Conservation (phyloP, 2,113 vertebrate species). For the Antennarius striatus region DNA sequence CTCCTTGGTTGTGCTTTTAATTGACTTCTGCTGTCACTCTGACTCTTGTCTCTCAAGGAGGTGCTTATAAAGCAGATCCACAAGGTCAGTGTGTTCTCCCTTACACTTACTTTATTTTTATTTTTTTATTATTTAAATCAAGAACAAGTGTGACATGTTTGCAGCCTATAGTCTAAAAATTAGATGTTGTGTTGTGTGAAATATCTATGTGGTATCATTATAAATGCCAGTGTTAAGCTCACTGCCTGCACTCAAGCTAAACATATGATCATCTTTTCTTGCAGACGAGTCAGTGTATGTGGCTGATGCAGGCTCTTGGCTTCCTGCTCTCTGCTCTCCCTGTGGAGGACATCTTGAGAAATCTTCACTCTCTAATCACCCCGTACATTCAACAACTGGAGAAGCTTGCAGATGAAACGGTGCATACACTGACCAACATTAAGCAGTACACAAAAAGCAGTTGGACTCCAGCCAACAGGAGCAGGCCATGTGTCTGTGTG, state of each 20-base stretch:
- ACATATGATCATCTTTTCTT: conserved; percentile 28
- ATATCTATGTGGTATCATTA: neutral
- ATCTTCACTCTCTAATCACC: conserved; percentile 96
- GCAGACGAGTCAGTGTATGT: conserved; percentile 99
- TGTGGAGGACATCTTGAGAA: conserved; percentile 96
- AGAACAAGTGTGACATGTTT: conserved; percentile 8
- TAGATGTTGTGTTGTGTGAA: neutral
- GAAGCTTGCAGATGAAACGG: conserved; percentile 94
- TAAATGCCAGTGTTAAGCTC: neutral
- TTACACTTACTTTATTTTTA: conserved; percentile 4
- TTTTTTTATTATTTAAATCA: conserved; percentile 17
- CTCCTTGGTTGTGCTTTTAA: conserved; percentile 10
- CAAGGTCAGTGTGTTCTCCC: conserved; percentile 84
- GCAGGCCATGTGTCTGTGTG: conserved; percentile 68
- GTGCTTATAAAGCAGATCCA: conserved; percentile 99
- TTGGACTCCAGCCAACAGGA: conserved; percentile 65
- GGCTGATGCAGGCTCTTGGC: conserved; percentile 98
- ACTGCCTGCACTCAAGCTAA: conserved; percentile 1
- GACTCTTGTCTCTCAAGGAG: conserved; percentile 79
- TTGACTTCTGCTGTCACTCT: conserved; percentile 15
- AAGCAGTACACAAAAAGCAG: conserved; percentile 16
- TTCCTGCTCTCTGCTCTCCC: conserved; percentile 97
- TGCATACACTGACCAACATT: conserved; percentile 56
- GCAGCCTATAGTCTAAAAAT: conserved; percentile 1
- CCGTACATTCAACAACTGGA: conserved; percentile 99